Evolutionary conservation across 2,113 vertebrate species (phyloP).

Genomic region (Eublepharis macularius): DNA sequence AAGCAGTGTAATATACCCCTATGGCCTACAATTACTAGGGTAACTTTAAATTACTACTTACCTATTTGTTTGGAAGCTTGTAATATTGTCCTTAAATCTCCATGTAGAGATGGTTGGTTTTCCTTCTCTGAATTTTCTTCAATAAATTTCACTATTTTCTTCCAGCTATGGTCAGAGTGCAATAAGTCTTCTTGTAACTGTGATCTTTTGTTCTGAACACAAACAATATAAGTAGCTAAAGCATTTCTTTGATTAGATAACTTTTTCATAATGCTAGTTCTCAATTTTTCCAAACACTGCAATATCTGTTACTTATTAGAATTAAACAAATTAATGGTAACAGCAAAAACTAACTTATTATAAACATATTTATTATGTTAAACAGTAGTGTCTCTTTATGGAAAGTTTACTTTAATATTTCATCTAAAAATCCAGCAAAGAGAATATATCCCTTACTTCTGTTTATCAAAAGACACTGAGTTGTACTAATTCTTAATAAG

Average conservation of each 20-base stretch:
- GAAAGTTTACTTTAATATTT: not conserved
- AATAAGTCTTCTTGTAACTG: conserved; percentile 84
- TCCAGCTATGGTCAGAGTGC: conserved; percentile 88
- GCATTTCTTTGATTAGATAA: conserved; percentile 13
- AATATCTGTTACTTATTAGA: not conserved
- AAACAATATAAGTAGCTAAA: not conserved
- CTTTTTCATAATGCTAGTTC: not conserved
- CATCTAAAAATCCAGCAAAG: not conserved
- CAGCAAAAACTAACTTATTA: not conserved
- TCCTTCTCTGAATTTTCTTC: conserved; percentile 84
- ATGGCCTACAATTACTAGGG: not conserved
- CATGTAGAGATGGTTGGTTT: conserved; percentile 78
- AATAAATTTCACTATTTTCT: conserved; percentile 89
- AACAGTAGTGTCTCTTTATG: not conserved
- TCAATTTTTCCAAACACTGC: not conserved
- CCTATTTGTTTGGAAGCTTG: conserved; percentile 93
- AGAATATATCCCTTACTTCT: not conserved
- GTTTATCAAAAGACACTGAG: too few species aligned
- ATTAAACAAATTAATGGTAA: not conserved
- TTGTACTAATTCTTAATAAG: too few species aligned
- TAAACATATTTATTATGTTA: not conserved
- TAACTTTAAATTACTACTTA: conserved; percentile 67
- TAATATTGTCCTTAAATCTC: conserved; percentile 88
- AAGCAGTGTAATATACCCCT: not conserved
- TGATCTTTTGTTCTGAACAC: conserved; percentile 85